Evolutionary conservation across 2,797 vertebrate genomes (phyloP).

Genomic region (Margarornis squamiger): DNA sequence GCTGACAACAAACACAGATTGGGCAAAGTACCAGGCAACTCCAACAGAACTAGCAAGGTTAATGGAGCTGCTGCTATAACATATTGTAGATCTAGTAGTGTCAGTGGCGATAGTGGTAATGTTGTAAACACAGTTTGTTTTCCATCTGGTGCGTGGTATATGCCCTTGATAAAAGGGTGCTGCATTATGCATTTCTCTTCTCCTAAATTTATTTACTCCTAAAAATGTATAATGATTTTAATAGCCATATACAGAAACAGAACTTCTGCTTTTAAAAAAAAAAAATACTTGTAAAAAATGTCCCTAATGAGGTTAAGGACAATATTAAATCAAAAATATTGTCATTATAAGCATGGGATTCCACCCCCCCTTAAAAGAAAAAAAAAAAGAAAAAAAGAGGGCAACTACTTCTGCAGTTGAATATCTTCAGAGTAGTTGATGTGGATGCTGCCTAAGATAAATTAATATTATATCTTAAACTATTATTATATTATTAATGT

Average conservation of each 20-base stretch:
- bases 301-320: neutral
- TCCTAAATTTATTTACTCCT: conserved; percentile 38
- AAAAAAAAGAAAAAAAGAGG: neutral
- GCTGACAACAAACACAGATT: conserved; percentile 64
- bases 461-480: too few species aligned
- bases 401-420: neutral
- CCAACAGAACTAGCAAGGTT: conserved; percentile 68
- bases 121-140: conserved; percentile 68
- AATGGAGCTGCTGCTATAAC: conserved; percentile 65
- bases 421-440: neutral
- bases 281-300: neutral
- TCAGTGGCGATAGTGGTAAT: conserved; percentile 62
- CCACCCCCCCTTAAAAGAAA: neutral
- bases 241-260: neutral
- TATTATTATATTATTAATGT: neutral
- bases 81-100: conserved; percentile 67
- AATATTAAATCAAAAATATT: neutral
- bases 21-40: conserved; percentile 62
- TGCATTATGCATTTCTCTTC: conserved; percentile 34
- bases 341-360: neutral
- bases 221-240: conserved; percentile 31
- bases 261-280: neutral
- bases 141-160: conserved; percentile 65
- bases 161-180: conserved; percentile 61
- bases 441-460: neutral